Percentiles rank a stretch among this genome's conserved stretches.
Evolutionary conservation across 2,113 vertebrate genomes (phyloP).

Genomic region (Dipodomys stephensi): DNA sequence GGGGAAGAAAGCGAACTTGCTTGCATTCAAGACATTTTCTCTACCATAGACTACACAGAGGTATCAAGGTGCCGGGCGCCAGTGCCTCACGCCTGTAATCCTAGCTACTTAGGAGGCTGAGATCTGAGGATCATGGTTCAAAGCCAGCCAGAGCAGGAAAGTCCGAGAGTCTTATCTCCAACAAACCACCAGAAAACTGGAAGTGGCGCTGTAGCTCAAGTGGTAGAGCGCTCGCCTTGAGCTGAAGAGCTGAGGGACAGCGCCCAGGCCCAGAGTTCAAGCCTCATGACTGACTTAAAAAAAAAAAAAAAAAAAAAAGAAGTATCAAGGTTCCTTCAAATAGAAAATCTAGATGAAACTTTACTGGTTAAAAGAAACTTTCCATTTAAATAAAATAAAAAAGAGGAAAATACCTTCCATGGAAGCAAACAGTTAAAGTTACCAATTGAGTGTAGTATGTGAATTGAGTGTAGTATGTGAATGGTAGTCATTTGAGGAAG

Average conservation of each 20-base stretch:
- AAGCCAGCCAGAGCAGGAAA: too few species aligned
- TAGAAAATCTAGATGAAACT: constrained; percentile 58
- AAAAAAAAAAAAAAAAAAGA: too few species aligned
- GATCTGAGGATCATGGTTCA: too few species aligned
- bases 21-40: constrained; percentile 51
- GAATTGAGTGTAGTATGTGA: background rate
- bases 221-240: too few species aligned
- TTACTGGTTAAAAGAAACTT: constrained; percentile 40
- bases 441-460: background rate
- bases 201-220: too few species aligned
- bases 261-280: too few species aligned
- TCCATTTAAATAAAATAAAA: constrained; percentile 12
- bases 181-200: too few species aligned
- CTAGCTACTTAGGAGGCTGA: too few species aligned
- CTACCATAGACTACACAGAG: constrained; percentile 31
- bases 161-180: too few species aligned
- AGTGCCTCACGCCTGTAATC: too few species aligned
- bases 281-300: too few species aligned
- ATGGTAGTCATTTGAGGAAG: background rate
- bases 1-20: background rate
- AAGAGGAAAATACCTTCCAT: constrained; percentile 51
- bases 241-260: too few species aligned
- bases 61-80: background rate
- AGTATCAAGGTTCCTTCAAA: constrained; percentile 17
- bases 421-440: constrained; percentile 29